Evolutionary conservation across 2,888 invertebrate species (phyloP), one percentile per base, ranked within the genome.

Genomic region (Andrena bicolor): DNA sequence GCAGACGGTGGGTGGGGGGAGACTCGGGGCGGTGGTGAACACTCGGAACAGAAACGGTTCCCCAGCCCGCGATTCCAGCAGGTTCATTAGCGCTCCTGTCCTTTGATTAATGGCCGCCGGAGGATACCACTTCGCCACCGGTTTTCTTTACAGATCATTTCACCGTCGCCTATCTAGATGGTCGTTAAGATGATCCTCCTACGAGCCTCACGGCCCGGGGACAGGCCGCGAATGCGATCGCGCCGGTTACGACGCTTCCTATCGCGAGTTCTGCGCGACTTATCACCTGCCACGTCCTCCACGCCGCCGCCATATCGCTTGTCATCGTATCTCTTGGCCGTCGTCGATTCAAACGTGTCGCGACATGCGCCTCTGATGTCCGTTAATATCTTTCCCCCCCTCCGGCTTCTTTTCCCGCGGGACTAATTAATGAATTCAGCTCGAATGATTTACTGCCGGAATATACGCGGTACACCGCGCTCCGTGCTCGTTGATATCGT

Each of bases 61-160:
- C 82, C 78, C 82, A 66, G 72, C 51, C 82, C 84, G 88, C 87
- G 86, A 89, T 89, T 90, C 90, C 84, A 86, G 90, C 89, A 88
- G 90, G 91, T 92, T 92, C 92, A 92, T 92, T 92, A 92, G 92
- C 92, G 92, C 91, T 89, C 86, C 89, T 92, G 92, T 92, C 89
- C 91, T 92, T 92, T 92, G 92, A 92, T 92, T 92, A 92, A 92
- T 92, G 92, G 89, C 85, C 88, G 84, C 84, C 85, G 85, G 88
- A 90, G 84, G 83, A 86, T 87, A 85, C 88, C 84, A 86, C 88
- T 91, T 41, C 88, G 90, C 91, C 92, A 91, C 92, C 88, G 91
- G 90, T 92, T 92, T 90, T 90, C 90, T 91, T 41, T 90, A 89
- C 89, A 87, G 91, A 92, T 92, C 91, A 91, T 91, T 91, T 90